phyloP scores from a whole-genome alignment of 2,797 vertebrate genomes.

The Sebastes glaucus region DNA sequence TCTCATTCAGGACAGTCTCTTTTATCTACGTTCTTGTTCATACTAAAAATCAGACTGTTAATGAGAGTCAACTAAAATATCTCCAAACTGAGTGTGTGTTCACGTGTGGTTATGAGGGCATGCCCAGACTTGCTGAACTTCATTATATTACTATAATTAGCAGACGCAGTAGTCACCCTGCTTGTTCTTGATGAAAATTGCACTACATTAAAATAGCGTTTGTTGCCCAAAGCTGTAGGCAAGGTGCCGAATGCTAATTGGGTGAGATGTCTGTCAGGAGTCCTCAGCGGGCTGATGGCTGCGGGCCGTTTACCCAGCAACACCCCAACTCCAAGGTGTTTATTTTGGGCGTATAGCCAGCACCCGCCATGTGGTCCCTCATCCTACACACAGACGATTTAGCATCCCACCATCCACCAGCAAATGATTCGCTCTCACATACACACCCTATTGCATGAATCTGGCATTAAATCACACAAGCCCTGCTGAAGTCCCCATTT shows the following conservation, averaged over 20 bases:
- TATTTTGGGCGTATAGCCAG: slow-evolving; percentile 54
- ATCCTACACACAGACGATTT: slow-evolving; percentile 37
- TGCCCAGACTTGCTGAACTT: neutral
- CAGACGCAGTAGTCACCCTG: slow-evolving; percentile 3
- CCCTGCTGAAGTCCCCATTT: slow-evolving; percentile 9
- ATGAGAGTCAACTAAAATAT: neutral
- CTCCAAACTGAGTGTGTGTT: neutral
- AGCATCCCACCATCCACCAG: slow-evolving; percentile 23
- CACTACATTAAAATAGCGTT: slow-evolving; percentile 41
- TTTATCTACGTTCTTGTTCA: neutral
- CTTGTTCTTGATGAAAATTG: slow-evolving; percentile 33
- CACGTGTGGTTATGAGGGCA: neutral
- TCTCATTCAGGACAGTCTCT: neutral
- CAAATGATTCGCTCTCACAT: slow-evolving; percentile 14
- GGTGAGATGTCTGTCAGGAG: slow-evolving; percentile 67
- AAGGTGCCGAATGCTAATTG: slow-evolving; percentile 67
- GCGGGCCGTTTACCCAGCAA: slow-evolving; percentile 51
- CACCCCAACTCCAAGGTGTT: slow-evolving; percentile 46
- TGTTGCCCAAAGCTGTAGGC: slow-evolving; percentile 55
- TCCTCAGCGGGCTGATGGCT: slow-evolving; percentile 50
- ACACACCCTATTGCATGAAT: slow-evolving; percentile 5
- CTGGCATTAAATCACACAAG: slow-evolving; percentile 32
- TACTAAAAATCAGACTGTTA: neutral
- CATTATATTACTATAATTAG: slow-evolving; percentile 27
- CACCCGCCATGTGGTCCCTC: slow-evolving; percentile 52